A percentile compares a stretch with the other conserved stretches of the same genome.
These are phyloP conservation scores for Sphyrna mokarran DNA, from an alignment of 2,113 vertebrate species.

Conservation along the genomic window DNA sequence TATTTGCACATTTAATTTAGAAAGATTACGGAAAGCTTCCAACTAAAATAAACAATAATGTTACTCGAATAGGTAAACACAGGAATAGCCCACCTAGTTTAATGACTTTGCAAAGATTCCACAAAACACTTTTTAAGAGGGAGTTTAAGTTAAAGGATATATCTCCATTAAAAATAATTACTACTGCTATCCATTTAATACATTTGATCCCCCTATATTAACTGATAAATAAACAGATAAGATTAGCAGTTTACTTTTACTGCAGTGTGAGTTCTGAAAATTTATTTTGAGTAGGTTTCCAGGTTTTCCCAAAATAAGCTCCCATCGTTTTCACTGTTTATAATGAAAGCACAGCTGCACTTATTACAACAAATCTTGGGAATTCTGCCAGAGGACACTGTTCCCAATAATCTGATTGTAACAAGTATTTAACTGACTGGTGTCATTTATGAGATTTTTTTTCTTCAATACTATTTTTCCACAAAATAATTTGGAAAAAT, in stretches of 20 bases:
- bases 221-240: not conserved
- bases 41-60: not conserved
- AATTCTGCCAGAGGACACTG: not conserved
- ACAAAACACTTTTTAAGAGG: not conserved
- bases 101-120: not conserved
- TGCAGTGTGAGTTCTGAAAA: not conserved
- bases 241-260: not conserved
- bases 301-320: not conserved
- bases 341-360: not conserved
- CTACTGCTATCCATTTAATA: not conserved
- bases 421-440: not conserved
- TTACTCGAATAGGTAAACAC: not conserved
- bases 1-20: not conserved
- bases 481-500: not conserved
- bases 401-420: not conserved
- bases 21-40: not conserved
- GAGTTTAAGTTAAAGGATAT: not conserved
- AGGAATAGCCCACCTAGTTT: not conserved
- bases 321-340: not conserved
- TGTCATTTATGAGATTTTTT: not conserved
- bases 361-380: not conserved
- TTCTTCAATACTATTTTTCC: not conserved
- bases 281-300: not conserved
- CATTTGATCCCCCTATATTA: not conserved
- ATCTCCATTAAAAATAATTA: not conserved